These are phyloP conservation scores for Harpegnathos saltator DNA, from an alignment of 1,140 invertebrate genomes.

Conservation along the genomic window DNA sequence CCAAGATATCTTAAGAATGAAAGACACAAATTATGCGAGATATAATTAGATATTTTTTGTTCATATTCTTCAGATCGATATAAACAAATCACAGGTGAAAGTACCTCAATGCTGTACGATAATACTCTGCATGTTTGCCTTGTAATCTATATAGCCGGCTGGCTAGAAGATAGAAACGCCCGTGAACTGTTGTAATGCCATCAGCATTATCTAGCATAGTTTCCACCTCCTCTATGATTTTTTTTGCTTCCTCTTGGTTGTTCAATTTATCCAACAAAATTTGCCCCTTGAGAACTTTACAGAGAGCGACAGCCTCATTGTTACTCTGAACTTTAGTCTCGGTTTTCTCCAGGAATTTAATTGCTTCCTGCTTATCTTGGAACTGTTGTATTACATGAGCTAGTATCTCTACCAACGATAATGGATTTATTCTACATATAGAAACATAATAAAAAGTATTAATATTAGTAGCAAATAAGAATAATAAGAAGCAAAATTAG, in stretches of 20 bases:
- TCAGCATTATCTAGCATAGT: slow-evolving; percentile 94
- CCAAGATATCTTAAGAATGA: slow-evolving; percentile 91
- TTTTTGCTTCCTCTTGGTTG: slow-evolving; percentile 93
- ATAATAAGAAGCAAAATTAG: slow-evolving; percentile 10
- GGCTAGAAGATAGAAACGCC: slow-evolving; percentile 97
- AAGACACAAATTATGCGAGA: slow-evolving; percentile 17
- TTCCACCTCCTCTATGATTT: slow-evolving; percentile 96
- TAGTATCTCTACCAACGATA: slow-evolving; percentile 96
- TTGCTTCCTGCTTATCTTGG: slow-evolving; percentile 92
- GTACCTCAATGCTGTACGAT: slow-evolving; percentile 95
- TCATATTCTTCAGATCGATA: not conserved
- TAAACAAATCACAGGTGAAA: not conserved
- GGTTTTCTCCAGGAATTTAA: slow-evolving; percentile 94
- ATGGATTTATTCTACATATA: slow-evolving; percentile 94
- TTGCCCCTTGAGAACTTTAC: slow-evolving; percentile 94
- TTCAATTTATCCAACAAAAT: slow-evolving; percentile 93
- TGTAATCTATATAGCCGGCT: slow-evolving; percentile 94
- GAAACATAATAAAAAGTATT: slow-evolving; percentile 47
- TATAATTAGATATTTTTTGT: not conserved
- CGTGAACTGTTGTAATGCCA: slow-evolving; percentile 97
- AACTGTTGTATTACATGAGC: slow-evolving; percentile 93
- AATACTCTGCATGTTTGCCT: slow-evolving; percentile 97
- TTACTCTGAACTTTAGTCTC: slow-evolving; percentile 95
- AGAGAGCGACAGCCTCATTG: slow-evolving; percentile 94
- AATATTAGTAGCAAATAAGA: slow-evolving; percentile 4